A percentile compares a stretch with the other conserved stretches of the same genome.
Evolutionary conservation across 2,888 invertebrate species (phyloP).

Genomic region (Mimachlamys varia): DNA sequence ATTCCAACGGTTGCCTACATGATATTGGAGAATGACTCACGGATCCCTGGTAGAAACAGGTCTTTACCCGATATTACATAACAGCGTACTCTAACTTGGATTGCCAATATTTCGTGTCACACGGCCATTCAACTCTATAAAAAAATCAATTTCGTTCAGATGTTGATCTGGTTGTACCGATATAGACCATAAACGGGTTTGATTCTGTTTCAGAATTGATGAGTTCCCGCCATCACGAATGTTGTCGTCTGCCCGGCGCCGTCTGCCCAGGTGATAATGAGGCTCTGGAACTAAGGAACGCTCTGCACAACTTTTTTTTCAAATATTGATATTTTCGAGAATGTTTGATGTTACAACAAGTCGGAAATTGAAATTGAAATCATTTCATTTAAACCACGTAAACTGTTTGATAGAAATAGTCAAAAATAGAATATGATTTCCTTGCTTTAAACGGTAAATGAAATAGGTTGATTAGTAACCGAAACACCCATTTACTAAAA

Average conservation of each 20-base stretch:
- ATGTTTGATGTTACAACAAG: too few relatives aligned
- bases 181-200: background rate
- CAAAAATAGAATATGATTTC: background rate
- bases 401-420: background rate
- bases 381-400: background rate
- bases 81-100: background rate
- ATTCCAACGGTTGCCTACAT: background rate
- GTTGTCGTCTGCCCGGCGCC: background rate
- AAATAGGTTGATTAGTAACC: background rate
- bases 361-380: background rate
- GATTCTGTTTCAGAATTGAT: conserved; percentile 5
- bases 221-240: conserved; percentile 7
- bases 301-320: background rate
- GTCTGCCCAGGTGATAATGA: conserved; percentile 24
- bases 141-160: background rate
- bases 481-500: too few relatives aligned
- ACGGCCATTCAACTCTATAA: background rate
- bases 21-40: conserved; percentile 2
- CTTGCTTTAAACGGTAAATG: background rate
- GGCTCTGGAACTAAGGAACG: background rate
- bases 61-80: background rate
- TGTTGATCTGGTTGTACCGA: conserved; percentile 6
- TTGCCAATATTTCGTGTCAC: background rate
- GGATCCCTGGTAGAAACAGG: background rate
- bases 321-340: too few relatives aligned